Percentiles rank a stretch among this genome's conserved stretches.
Conservation (phyloP, 2,888 invertebrate species). For the Strigamia transsilvanica region DNA sequence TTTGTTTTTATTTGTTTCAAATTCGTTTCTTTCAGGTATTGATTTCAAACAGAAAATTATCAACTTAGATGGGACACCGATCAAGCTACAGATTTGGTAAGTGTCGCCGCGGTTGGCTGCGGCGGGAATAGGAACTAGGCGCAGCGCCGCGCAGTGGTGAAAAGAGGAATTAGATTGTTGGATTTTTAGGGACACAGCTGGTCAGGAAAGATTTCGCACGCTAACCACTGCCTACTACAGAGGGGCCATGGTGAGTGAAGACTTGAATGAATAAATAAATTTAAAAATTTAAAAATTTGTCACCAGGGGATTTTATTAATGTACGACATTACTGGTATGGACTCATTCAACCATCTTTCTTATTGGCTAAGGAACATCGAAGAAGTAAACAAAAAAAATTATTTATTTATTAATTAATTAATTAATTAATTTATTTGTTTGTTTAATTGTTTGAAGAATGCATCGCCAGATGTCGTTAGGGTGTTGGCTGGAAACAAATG, state of each 20-base stretch:
- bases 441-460: constrained; percentile 73
- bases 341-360: constrained; percentile 88
- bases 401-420: not conserved
- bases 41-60: constrained; percentile 91
- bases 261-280: not conserved
- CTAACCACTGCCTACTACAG: constrained; percentile 88
- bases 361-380: constrained; percentile 92
- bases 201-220: constrained; percentile 79
- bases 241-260: constrained; percentile 73
- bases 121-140: too few species aligned
- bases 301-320: constrained; percentile 81
- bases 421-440: constrained; percentile 53
- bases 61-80: constrained; percentile 83
- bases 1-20: not conserved
- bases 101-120: constrained; percentile 56
- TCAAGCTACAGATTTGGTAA: constrained; percentile 79
- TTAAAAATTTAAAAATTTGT: constrained; percentile 21
- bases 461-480: constrained; percentile 85
- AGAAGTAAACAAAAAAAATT: constrained; percentile 70
- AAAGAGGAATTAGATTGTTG: not conserved
- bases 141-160: too few species aligned
- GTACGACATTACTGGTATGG: constrained; percentile 88
- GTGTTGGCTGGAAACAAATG: constrained; percentile 87
- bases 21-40: constrained; percentile 72
- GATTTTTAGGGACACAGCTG: constrained; percentile 81